phyloP scores from a whole-genome alignment of 2,797 vertebrate species.

The Staurois parvus region DNA sequence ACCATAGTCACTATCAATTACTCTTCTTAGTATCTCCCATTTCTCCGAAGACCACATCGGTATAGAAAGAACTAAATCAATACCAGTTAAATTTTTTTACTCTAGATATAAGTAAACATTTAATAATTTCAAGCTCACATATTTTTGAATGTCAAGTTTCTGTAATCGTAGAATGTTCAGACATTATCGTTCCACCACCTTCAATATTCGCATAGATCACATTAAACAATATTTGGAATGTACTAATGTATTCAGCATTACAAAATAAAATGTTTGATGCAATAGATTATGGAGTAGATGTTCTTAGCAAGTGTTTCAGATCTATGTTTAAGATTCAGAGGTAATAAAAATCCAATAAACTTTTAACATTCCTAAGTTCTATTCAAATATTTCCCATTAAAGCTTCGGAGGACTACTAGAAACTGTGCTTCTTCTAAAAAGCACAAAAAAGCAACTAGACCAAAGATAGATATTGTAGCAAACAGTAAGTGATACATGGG shows the following conservation, averaged over 20 bases:
- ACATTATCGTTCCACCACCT: background rate
- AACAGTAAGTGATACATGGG: background rate
- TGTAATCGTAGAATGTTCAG: background rate
- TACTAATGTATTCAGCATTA: background rate
- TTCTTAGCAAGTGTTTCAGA: background rate
- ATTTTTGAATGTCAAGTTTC: background rate
- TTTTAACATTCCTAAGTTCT: background rate
- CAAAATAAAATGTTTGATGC: background rate
- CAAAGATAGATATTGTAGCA: background rate
- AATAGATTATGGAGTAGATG: background rate
- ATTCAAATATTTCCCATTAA: background rate
- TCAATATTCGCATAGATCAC: background rate
- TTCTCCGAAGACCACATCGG: background rate
- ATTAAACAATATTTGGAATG: background rate
- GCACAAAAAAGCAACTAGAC: background rate
- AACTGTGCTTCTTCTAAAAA: background rate
- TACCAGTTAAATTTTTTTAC: background rate
- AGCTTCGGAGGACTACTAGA: background rate
- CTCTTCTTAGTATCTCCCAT: background rate
- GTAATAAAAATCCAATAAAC: background rate
- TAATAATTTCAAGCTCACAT: background rate
- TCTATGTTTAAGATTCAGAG: background rate
- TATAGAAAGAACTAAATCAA: background rate
- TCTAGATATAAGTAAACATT: background rate
- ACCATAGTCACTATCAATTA: background rate